phyloP scores from a whole-genome alignment of 2,888 invertebrate species.

The Poecilobothrus nobilitatus region DNA sequence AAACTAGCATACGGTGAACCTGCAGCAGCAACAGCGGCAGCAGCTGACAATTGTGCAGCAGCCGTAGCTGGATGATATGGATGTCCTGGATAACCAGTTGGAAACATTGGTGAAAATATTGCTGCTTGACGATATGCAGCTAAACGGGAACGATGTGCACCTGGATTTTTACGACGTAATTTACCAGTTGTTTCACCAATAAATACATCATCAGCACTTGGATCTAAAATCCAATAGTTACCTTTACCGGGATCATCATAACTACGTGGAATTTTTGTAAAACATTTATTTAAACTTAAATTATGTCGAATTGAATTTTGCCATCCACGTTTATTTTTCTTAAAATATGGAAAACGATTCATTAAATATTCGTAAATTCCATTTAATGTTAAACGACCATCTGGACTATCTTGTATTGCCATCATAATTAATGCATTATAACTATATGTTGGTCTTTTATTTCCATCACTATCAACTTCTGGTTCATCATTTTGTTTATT shows the following conservation, averaged over 20 bases:
- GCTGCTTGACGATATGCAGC: constrained; percentile 74
- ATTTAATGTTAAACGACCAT: constrained; percentile 85
- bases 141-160: constrained; percentile 76
- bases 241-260: constrained; percentile 99
- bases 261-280: constrained; percentile 91
- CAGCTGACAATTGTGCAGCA: not conserved
- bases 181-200: constrained; percentile 98
- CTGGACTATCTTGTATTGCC: constrained; percentile 94
- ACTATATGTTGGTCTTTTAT: constrained; percentile 91
- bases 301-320: constrained; percentile 98
- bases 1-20: not conserved
- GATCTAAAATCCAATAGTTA: constrained; percentile 99
- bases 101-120: constrained; percentile 34
- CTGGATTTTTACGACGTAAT: constrained; percentile 79
- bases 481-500: constrained; percentile 29
- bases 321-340: constrained; percentile 97
- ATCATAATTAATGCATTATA: constrained; percentile 99
- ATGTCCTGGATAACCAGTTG: constrained; percentile 17
- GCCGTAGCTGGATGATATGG: not conserved
- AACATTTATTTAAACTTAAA: constrained; percentile 94
- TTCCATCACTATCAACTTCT: constrained; percentile 28
- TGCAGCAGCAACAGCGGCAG: not conserved
- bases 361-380: constrained; percentile 98
- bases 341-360: constrained; percentile 95
- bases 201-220: constrained; percentile 95